phyloP scores from a whole-genome alignment of 2,888 invertebrate genomes.

The Agapostemon virescens region DNA sequence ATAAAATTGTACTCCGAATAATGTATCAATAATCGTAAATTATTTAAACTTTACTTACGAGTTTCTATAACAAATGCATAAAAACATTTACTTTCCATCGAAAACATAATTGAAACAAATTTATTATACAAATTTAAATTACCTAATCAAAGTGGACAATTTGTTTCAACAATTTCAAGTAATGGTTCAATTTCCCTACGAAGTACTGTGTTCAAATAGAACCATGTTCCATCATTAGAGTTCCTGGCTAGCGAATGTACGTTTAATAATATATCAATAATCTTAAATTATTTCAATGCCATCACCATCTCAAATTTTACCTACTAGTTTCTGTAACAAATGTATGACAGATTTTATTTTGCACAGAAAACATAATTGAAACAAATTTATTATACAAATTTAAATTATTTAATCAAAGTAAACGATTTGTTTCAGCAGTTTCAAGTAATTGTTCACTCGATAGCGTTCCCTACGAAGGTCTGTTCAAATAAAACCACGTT shows the following conservation, averaged over 20 bases:
- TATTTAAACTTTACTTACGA: neutral
- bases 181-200: neutral
- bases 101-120: neutral
- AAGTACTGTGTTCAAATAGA: neutral
- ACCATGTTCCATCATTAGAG: neutral
- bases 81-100: neutral
- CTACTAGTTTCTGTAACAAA: neutral
- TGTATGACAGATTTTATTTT: neutral
- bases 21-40: neutral
- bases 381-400: neutral
- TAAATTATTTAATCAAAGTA: neutral
- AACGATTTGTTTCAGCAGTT: neutral
- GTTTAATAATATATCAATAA: neutral
- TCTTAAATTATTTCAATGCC: no score
- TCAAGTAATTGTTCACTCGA: neutral
- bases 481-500: neutral
- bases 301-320: no score
- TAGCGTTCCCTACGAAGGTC: neutral
- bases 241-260: no score
- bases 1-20: no score
- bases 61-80: neutral
- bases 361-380: neutral
- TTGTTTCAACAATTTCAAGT: neutral
- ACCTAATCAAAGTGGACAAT: neutral
- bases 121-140: neutral